Conservation (phyloP, 2,113 vertebrate genomes). For the Callithrix jacchus region DNA sequence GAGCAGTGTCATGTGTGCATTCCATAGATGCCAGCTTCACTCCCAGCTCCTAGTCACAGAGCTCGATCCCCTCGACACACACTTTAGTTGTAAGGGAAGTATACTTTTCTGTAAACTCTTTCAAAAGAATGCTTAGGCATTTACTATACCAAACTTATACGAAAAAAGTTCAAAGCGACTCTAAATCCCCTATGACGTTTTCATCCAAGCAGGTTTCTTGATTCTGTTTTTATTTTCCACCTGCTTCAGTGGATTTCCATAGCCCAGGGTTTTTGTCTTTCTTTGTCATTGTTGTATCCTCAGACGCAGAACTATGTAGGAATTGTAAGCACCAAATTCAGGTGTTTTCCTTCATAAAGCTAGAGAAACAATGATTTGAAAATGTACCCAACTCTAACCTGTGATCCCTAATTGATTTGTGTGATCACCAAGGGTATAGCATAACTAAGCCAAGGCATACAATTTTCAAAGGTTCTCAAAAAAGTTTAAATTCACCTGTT, state of each 20-base stretch:
- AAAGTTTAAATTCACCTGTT: not conserved
- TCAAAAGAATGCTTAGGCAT: not conserved
- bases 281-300: not conserved
- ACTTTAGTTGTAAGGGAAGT: not conserved
- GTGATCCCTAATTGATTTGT: not conserved
- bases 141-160: not conserved
- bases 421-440: not conserved
- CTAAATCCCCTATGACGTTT: not conserved
- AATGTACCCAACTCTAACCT: not conserved
- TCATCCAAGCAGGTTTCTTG: not conserved
- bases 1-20: not conserved
- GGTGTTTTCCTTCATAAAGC: not conserved
- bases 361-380: not conserved
- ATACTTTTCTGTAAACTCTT: not conserved
- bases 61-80: not conserved
- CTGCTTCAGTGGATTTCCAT: not conserved
- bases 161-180: not conserved
- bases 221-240: not conserved
- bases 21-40: not conserved
- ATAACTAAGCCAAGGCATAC: not conserved
- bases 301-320: not conserved
- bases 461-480: slow-evolving; percentile 20
- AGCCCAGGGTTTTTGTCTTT: not conserved
- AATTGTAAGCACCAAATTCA: not conserved
- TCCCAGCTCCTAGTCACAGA: not conserved